Evolutionary conservation across 2,888 invertebrate genomes (phyloP), one percentile per base, ranked within the genome.

Genomic region (Steinernema hermaphroditum): DNA sequence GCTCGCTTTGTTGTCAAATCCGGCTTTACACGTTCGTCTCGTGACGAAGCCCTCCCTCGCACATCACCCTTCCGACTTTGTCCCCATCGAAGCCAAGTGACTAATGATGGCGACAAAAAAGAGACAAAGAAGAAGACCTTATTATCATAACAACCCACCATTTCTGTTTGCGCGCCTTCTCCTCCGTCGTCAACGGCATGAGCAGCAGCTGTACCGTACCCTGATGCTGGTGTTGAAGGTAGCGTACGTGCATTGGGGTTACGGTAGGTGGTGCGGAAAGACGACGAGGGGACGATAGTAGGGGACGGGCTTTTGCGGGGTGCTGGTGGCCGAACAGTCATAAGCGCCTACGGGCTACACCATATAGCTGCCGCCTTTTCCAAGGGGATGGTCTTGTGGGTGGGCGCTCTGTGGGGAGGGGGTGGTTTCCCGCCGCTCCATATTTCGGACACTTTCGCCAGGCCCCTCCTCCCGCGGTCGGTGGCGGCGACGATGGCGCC

Each of bases 181-280:
- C 81, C 19, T 75, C 80, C 73, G 83, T 81, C 76, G 77, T 82
- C 68, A 85, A 77, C 71, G 85, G 85, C 85, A 85, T 85, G 77
- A 84, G 81, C 74, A 85, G 78, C 78, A 85, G 80, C 80, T 85
- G 85, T 68, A 85, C 85, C 71, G 85, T 85, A 77, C 85, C 85
- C 75, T 80, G 78, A 75, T 84, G 82, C 72, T 84, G 81, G 78
- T 85, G 85, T 83, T 85, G 85, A 73, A 85, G 83, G 75, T 85
- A 85, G 57, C 82, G 82, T 46, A 85, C 85, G 75, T 85, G 83
- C 85, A 85, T 85, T 29, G 14, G 43, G 22, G 27, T 22, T 34
- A 34, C 19, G 12, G n/a, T 46, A 46, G 19, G 16, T 19, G 19
- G 16, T 49, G 49, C 49, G n/a, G n/a, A n/a, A n/a, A n/a, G n/a